These are phyloP conservation scores for Melanocharis versteri DNA, from an alignment of 2,113 vertebrate genomes.

Conservation along the genomic window DNA sequence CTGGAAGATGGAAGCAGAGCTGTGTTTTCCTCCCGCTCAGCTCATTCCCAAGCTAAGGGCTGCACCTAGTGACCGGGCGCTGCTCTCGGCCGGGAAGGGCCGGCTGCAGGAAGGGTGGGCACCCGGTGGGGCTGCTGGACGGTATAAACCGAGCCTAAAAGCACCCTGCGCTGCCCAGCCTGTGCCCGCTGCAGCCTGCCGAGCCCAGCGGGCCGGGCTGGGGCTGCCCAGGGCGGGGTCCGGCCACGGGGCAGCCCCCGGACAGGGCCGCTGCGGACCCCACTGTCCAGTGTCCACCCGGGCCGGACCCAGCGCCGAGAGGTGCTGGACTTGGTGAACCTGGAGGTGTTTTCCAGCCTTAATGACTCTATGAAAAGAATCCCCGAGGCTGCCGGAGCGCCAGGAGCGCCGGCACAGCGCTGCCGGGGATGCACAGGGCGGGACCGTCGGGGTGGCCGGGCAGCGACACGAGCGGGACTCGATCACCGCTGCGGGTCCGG, in stretches of 20 bases:
- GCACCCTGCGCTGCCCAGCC: accelerated
- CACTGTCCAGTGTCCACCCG: accelerated
- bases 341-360: not conserved
- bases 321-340: accelerated
- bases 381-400: not conserved
- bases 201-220: not conserved
- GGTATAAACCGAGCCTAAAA: not conserved
- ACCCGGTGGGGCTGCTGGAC: not conserved
- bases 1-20: not conserved
- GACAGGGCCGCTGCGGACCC: accelerated
- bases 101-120: not conserved
- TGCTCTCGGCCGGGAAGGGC: not conserved
- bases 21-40: accelerated
- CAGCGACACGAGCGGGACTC: not conserved
- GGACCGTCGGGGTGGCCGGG: not conserved
- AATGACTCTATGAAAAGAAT: accelerated
- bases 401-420: not conserved
- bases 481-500: too few species aligned
- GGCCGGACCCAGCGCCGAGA: not conserved
- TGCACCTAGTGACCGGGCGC: not conserved
- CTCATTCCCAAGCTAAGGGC: not conserved
- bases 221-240: not conserved
- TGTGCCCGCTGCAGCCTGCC: slow-evolving; percentile 38
- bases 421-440: accelerated
- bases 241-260: not conserved